A percentile compares a stretch with the other conserved stretches of the same genome.
Evolutionary conservation across 2,797 vertebrate genomes (phyloP).

Genomic region (Pseudochirops corinnae): DNA sequence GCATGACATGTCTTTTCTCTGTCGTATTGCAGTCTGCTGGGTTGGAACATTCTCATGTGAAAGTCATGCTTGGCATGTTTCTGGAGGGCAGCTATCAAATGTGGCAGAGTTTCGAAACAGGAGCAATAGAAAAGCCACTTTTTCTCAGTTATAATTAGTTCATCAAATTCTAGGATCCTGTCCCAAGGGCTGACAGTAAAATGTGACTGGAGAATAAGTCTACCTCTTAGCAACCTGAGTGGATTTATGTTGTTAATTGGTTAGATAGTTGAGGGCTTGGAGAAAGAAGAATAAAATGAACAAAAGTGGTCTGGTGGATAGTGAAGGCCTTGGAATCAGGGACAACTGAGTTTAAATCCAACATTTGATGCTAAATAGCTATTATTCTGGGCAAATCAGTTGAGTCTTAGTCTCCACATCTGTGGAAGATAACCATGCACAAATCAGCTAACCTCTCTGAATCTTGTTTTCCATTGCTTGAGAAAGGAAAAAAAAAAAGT

Average conservation of each 20-base stretch:
- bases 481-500: neutral
- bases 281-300: slow-evolving; percentile 2
- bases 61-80: slow-evolving; percentile 39
- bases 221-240: neutral
- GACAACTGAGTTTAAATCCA: neutral
- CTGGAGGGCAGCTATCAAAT: slow-evolving; percentile 38
- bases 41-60: slow-evolving; percentile 14
- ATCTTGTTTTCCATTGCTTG: neutral
- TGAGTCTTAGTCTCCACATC: neutral
- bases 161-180: slow-evolving; percentile 47
- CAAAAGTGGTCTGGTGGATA: neutral
- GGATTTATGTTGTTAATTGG: neutral
- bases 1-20: slow-evolving; percentile 5
- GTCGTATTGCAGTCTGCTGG: slow-evolving; percentile 13
- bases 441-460: neutral
- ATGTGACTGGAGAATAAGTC: neutral
- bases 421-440: neutral
- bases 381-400: neutral
- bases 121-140: slow-evolving; percentile 14
- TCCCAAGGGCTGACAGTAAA: slow-evolving; percentile 26
- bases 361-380: neutral
- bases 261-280: neutral
- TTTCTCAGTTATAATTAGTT: slow-evolving; percentile 51
- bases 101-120: slow-evolving; percentile 31
- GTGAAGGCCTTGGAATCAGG: neutral